Percentiles rank a stretch among this genome's conserved stretches.
Evolutionary conservation across 2,797 vertebrate species (phyloP).

Genomic region (Enteromius anoplus): DNA sequence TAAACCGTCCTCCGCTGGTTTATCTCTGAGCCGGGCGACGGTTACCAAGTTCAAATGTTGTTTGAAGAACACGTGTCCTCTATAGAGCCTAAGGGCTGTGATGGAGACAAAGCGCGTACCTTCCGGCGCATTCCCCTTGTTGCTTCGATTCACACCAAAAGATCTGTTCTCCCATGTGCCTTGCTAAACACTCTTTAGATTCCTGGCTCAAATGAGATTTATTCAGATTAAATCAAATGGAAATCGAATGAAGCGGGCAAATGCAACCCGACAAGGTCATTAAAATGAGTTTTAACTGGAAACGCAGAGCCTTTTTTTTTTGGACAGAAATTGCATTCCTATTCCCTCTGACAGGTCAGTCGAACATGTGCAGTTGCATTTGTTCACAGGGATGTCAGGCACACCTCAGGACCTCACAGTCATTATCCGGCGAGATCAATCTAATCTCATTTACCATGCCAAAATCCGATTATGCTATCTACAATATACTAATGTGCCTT

Average conservation of each 20-base stretch:
- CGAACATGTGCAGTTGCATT: conserved; percentile 31
- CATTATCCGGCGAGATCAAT: conserved; percentile 64
- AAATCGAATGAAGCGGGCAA: conserved; percentile 41
- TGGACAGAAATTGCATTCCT: neutral
- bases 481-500: conserved; percentile 52
- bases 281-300: conserved; percentile 33
- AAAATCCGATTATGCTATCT: conserved; percentile 65
- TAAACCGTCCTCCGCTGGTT: neutral
- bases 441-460: conserved; percentile 64
- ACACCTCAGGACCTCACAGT: conserved; percentile 34
- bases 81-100: conserved; percentile 31
- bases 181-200: conserved; percentile 20
- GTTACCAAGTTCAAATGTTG: conserved; percentile 20
- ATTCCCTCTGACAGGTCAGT: conserved; percentile 26
- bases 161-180: conserved; percentile 27
- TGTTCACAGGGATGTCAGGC: conserved; percentile 40
- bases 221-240: conserved; percentile 46
- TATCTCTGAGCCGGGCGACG: neutral
- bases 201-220: conserved; percentile 39
- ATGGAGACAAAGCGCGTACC: conserved; percentile 27
- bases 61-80: conserved; percentile 30
- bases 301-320: neutral
- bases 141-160: conserved; percentile 32
- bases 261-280: conserved; percentile 23
- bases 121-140: conserved; percentile 38